These are phyloP conservation scores for Microtus obscurus DNA, from an alignment of 2,797 vertebrate species.

Conservation along the genomic window DNA sequence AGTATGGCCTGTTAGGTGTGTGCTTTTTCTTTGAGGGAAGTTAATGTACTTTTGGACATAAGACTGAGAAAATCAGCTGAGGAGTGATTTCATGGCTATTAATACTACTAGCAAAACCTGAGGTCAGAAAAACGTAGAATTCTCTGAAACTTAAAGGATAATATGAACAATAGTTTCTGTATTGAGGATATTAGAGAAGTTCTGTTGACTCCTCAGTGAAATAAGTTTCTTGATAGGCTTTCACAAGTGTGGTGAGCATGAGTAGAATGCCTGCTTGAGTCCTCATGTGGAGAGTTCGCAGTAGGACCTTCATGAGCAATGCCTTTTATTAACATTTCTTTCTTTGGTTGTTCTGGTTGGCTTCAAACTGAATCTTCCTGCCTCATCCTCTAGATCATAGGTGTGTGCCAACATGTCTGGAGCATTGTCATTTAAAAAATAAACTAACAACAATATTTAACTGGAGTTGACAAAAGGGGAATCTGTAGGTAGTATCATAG, in stretches of 20 bases:
- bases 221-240: conserved; percentile 1
- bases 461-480: background rate
- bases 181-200: conserved; percentile 17
- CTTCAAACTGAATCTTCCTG: background rate
- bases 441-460: conserved; percentile 19
- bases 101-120: conserved; percentile 17
- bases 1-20: background rate
- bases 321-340: background rate
- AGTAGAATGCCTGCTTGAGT: background rate
- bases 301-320: background rate
- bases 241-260: background rate
- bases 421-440: conserved; percentile 12
- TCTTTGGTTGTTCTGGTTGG: background rate
- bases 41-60: background rate
- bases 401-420: background rate
- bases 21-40: background rate
- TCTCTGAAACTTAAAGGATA: conserved; percentile 9
- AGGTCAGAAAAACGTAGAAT: background rate
- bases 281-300: background rate
- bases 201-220: conserved; percentile 22
- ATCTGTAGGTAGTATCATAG: background rate
- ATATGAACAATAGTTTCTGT: conserved; percentile 24
- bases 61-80: background rate
- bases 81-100: background rate
- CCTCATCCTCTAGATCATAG: background rate